Base-by-base conservation (phyloP, 2,797 vertebrate species). In the Cuculus canorus region DNA sequence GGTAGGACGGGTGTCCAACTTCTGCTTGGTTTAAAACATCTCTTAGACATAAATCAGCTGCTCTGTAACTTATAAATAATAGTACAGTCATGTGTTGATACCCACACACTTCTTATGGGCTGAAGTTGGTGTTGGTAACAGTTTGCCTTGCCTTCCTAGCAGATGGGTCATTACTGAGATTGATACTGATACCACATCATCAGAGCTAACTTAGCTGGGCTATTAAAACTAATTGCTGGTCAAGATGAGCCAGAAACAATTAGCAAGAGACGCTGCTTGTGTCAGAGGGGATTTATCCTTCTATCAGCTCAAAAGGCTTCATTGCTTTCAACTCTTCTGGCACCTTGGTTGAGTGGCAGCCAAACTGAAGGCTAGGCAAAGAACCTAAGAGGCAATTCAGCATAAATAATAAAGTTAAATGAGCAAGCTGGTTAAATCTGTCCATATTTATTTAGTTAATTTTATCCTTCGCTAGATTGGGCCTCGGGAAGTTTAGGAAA, bases 141-240 rank as follows among this genome's bases (percentile, higher is more conserved):
- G n/a, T 47, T 90, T 83, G 39, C 54, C 3, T 85, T 73, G 63
- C 41, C 66, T 85, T 82, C 76, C 76, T 60, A 82, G 48, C 93
- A 92, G 82, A 84, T 91, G 93, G 92, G 70, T 79, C 80, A 83
- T 96, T 91, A 88, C 83, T 82, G 32, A 86, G 96, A 96, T 90
- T 90, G 93, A 94, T 95, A 86, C 11, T 56, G 85, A 88, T 79
- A 41, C 82, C 61, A 69, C 72, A 90, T 72, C 80, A 69, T 90
- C 82, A 90, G 65, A 88, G 63, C 30, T 68, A 69, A 92, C 87
- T 91, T 88, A 91, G 73, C 48, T 19, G 27, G 61, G 70, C 37
- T 95, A 78, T 95, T 91, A 95, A 86, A 86, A 66, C 53, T 90
- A 90, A 96, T 91, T 94, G 63, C 35, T n/a, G 70, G 77, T 76